These are phyloP conservation scores for Cheilosia pagana DNA, from an alignment of 2,888 invertebrate genomes.

Conservation along the genomic window DNA sequence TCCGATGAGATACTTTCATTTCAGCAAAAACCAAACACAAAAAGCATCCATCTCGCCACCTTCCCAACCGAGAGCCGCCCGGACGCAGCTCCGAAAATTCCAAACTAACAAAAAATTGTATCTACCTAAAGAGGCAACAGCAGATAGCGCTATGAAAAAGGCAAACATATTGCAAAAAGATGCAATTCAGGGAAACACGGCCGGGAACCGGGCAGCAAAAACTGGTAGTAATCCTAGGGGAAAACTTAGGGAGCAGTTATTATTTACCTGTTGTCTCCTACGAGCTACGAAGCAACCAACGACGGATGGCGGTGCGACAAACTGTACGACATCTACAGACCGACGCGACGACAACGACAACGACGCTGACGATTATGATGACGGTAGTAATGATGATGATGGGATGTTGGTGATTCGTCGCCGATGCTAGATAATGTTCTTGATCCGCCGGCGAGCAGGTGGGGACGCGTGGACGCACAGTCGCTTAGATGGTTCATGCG, in stretches of 20 bases:
- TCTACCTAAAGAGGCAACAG: slow-evolving; percentile 37
- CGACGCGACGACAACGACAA: slow-evolving; percentile 28
- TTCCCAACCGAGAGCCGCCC: slow-evolving; percentile 21
- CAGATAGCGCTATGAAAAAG: slow-evolving; percentile 39
- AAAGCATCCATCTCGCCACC: slow-evolving; percentile 32
- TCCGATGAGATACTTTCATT: slow-evolving; percentile 51
- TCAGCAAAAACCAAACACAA: slow-evolving; percentile 33
- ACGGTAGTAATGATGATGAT: slow-evolving; percentile 37
- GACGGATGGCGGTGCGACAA: slow-evolving; percentile 38
- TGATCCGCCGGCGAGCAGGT: slow-evolving; percentile 43
- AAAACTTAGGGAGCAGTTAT: slow-evolving; percentile 66
- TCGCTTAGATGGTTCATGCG: slow-evolving; percentile 4
- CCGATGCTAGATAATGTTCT: slow-evolving; percentile 43
- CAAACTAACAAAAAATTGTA: slow-evolving; percentile 54
- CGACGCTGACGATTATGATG: slow-evolving; percentile 25
- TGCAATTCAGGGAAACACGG: slow-evolving; percentile 61
- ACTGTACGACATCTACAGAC: slow-evolving; percentile 47
- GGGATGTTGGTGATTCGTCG: slow-evolving; percentile 54
- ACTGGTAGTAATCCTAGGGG: slow-evolving; percentile 68
- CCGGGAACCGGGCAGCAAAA: slow-evolving; percentile 46
- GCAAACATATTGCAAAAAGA: slow-evolving; percentile 57
- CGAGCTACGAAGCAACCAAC: not conserved
- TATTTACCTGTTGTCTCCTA: slow-evolving; percentile 66
- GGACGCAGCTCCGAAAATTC: slow-evolving; percentile 59
- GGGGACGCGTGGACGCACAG: slow-evolving; percentile 58